phyloP scores from a whole-genome alignment of 2,888 invertebrate genomes.

The Rotaria macrura region DNA sequence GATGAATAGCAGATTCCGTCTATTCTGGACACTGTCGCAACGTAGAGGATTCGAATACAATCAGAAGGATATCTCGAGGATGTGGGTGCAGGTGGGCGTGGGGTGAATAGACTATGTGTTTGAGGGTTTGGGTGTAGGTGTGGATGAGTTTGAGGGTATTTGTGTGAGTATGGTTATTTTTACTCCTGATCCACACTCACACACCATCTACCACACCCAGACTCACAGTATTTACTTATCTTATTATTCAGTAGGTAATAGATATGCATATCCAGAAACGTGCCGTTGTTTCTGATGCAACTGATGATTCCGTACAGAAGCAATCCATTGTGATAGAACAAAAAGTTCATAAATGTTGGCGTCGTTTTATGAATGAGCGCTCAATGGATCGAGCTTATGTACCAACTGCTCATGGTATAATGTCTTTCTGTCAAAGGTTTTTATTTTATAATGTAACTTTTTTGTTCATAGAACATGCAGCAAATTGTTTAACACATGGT shows the following conservation, averaged over 20 bases:
- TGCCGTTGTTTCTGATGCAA: neutral
- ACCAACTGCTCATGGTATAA: neutral
- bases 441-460: neutral
- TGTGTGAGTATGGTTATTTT: too few relatives aligned
- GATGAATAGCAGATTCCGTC: too few relatives aligned
- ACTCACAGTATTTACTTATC: neutral
- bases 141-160: too few relatives aligned
- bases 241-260: neutral
- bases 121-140: too few relatives aligned
- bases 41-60: too few relatives aligned
- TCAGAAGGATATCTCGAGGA: too few relatives aligned
- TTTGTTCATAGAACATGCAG: slow-evolving; percentile 66
- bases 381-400: neutral
- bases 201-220: too few relatives aligned
- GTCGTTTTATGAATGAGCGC: slow-evolving; percentile 9
- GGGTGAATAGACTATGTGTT: too few relatives aligned
- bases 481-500: slow-evolving; percentile 81
- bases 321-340: neutral
- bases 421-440: too few relatives aligned
- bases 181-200: too few relatives aligned
- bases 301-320: neutral
- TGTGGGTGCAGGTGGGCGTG: too few relatives aligned
- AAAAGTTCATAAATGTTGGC: neutral
- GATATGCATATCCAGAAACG: neutral
- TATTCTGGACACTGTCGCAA: too few relatives aligned